A percentile compares a stretch with the other conserved stretches of the same genome.
Evolutionary conservation across 2,888 invertebrate genomes (phyloP).

Genomic region (Phragmatobia fuliginosa): DNA sequence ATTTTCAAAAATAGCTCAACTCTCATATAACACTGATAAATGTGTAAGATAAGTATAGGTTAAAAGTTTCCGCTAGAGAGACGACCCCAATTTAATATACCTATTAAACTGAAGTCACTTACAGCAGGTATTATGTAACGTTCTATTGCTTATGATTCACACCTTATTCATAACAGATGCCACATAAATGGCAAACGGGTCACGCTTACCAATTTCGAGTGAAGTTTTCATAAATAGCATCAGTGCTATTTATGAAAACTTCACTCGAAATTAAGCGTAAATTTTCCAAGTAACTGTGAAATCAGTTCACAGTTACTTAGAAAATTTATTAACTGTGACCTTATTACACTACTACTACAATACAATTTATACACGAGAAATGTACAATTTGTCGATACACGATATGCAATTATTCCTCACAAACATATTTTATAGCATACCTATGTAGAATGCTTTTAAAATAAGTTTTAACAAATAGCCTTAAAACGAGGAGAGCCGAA

Average conservation of each 20-base stretch:
- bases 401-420: too few species aligned
- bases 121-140: not conserved
- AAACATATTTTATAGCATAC: too few species aligned
- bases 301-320: too few species aligned
- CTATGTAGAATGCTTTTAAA: too few species aligned
- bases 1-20: too few species aligned
- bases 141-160: not conserved
- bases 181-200: not conserved
- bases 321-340: too few species aligned
- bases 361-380: too few species aligned
- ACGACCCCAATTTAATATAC: not conserved
- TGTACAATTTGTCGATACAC: too few species aligned
- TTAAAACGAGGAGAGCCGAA: too few species aligned
- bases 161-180: not conserved
- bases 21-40: not conserved
- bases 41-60: not conserved
- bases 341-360: too few species aligned
- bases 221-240: not conserved
- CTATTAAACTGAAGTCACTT: not conserved
- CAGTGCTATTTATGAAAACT: not conserved
- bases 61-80: not conserved
- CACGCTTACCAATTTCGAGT: not conserved
- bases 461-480: too few species aligned
- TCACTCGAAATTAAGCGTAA: not conserved
- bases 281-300: too few species aligned